Percentiles rank a stretch among this genome's conserved stretches.
Conservation (phyloP, 2,888 invertebrate species). For the Odontothrips loti region DNA sequence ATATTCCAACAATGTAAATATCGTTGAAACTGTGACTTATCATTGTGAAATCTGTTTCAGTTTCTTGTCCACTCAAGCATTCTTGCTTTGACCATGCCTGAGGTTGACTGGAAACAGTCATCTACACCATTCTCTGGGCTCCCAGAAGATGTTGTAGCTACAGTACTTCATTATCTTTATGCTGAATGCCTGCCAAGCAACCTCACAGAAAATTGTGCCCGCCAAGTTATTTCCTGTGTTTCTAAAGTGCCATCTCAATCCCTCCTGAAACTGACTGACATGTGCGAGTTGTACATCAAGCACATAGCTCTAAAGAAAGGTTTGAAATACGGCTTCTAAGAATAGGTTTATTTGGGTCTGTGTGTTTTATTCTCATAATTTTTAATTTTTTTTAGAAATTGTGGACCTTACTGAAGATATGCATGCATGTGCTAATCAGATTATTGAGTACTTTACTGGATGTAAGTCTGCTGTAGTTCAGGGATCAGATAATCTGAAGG, state of each 20-base stretch:
- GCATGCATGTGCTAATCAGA: constrained; percentile 58
- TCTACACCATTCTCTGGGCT: constrained; percentile 56
- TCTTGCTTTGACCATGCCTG: constrained; percentile 54
- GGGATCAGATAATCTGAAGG: constrained; percentile 46
- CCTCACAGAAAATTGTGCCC: constrained; percentile 56
- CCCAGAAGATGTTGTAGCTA: constrained; percentile 57
- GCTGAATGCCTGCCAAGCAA: constrained; percentile 59
- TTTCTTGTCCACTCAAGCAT: constrained; percentile 57
- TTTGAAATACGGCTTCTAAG: constrained; percentile 45
- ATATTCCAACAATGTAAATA: constrained; percentile 28
- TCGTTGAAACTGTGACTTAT: constrained; percentile 29
- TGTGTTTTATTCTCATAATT: not conserved
- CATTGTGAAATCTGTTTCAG: constrained; percentile 41
- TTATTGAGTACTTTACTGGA: constrained; percentile 56
- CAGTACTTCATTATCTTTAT: constrained; percentile 60
- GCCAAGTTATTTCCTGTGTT: constrained; percentile 53
- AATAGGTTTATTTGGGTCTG: not conserved
- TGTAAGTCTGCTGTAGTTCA: constrained; percentile 44
- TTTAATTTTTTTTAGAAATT: constrained; percentile 50
- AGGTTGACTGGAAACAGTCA: constrained; percentile 54
- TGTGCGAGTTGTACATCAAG: constrained; percentile 58
- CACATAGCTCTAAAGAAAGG: constrained; percentile 61
- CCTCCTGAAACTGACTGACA: constrained; percentile 53
- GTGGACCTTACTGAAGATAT: constrained; percentile 60
- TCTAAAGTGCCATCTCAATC: constrained; percentile 51